These are phyloP conservation scores for Drosophila mauritiana DNA, from an alignment of 1,140 invertebrate species.

Conservation along the genomic window DNA sequence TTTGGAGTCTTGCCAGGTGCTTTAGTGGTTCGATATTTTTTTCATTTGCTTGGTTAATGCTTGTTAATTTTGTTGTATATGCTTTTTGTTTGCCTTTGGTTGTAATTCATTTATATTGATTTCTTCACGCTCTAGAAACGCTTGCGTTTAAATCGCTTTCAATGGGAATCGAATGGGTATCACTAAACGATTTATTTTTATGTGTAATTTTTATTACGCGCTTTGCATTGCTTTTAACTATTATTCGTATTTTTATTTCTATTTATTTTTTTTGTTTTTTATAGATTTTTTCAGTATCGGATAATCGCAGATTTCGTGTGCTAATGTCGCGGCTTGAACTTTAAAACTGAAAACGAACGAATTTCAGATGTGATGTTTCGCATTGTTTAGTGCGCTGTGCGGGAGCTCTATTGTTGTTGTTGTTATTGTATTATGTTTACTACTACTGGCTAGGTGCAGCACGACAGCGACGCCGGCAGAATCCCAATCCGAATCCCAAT, in stretches of 20 bases:
- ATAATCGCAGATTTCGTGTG: slow-evolving; percentile 78
- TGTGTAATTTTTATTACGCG: slow-evolving; percentile 3
- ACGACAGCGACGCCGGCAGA: slow-evolving; percentile 42
- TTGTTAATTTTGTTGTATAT: slow-evolving; percentile 18
- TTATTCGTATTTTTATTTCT: slow-evolving; percentile 4
- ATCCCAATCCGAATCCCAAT: slow-evolving; percentile 2
- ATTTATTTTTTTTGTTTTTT: slow-evolving; percentile 2
- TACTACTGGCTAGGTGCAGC: slow-evolving; percentile 76
- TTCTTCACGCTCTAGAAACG: slow-evolving; percentile 54
- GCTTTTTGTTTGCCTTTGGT: slow-evolving; percentile 10
- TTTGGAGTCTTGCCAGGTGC: slow-evolving; percentile 35
- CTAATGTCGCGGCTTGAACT: slow-evolving; percentile 82
- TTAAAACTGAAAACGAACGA: slow-evolving; percentile 80
- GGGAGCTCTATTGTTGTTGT: slow-evolving; percentile 51
- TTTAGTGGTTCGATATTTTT: slow-evolving; percentile 25
- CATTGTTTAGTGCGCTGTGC: slow-evolving; percentile 75
- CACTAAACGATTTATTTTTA: slow-evolving; percentile 14
- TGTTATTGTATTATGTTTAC: slow-evolving; percentile 79
- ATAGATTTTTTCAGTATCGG: slow-evolving; percentile 31
- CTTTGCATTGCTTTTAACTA: slow-evolving; percentile 1
- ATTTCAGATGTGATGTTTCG: slow-evolving; percentile 71
- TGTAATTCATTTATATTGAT: slow-evolving; percentile 38
- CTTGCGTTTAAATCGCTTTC: slow-evolving; percentile 20
- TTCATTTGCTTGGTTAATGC: slow-evolving; percentile 15
- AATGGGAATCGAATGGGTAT: slow-evolving; percentile 12